Evolutionary conservation across 2,113 vertebrate genomes (phyloP), one percentile per base, ranked within the genome.

Genomic region (Cairina moschata): DNA sequence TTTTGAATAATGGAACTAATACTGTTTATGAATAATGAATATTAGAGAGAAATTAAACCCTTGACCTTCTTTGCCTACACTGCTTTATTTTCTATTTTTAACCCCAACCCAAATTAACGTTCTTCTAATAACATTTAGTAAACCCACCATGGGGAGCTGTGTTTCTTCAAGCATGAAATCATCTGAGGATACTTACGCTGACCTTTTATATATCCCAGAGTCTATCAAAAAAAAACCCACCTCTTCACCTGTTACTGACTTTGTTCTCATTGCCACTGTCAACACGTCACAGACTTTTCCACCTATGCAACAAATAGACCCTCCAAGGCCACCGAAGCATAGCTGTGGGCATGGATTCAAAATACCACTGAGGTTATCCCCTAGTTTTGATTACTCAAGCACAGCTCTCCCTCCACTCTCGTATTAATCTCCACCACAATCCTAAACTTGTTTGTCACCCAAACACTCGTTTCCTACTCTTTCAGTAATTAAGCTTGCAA

Each of bases 391-490:
- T 74, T n/a, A 80, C 40, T 86, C 1, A 0, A 87, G 48, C 77
- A 76, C 42, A 88, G 69, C 25, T 55, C 46, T 83, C 80, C 29
- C 63, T 93, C 73, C 54, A 52, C 8, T 93, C 90, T 17, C 31
- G 7, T 76, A 80, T 40, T 89, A 50, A 88, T 77, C 84, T 50
- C 59, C 58, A 79, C n/a, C 62, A 65, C 74, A 94, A 67, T 62
- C 80, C 77, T 85, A 69, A 82, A 66, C 50, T 60, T 76, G 58
- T 73, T 96, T 94, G 89, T 92, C 83, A 92, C 86, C 69, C 95
- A 90, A 93, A 91, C 69, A 67, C 31, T 87, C 54, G 66, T 91
- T 95, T 92, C 44, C 83, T 84, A 68, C 38, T 76, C 66, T 82
- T 88, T 44, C 76, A 16, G 81, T 80, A 95, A 92, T 76, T 92